A percentile compares a stretch with the other conserved stretches of the same genome.
Conservation (phyloP, 2,888 invertebrate species). For the Thera britannica region DNA sequence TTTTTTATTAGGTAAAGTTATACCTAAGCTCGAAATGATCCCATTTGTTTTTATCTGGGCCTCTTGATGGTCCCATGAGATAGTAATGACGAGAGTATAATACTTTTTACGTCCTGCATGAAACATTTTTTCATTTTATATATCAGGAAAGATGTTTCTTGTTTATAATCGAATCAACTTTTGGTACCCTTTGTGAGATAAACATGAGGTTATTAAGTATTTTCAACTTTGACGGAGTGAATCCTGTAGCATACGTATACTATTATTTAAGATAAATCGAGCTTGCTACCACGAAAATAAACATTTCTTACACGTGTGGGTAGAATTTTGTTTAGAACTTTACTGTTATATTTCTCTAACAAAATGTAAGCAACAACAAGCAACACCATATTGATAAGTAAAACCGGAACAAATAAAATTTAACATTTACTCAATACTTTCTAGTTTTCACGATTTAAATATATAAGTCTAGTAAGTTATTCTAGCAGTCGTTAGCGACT, state of each 20-base stretch:
- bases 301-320: not conserved
- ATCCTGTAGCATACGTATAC: not conserved
- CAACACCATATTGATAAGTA: too few species aligned
- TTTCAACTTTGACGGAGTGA: not conserved
- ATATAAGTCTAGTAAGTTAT: too few species aligned
- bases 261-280: not conserved
- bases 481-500: too few species aligned
- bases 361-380: too few species aligned
- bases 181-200: constrained; percentile 27
- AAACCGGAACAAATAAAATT: too few species aligned
- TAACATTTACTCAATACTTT: too few species aligned
- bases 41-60: constrained; percentile 22
- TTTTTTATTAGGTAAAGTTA: constrained; percentile 17
- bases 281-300: not conserved
- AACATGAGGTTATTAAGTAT: constrained; percentile 1
- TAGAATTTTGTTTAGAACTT: not conserved
- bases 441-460: too few species aligned
- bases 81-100: constrained; percentile 24
- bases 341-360: too few species aligned
- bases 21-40: constrained; percentile 8
- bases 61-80: constrained; percentile 20
- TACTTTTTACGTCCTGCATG: constrained; percentile 12
- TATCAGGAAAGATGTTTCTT: constrained; percentile 33
- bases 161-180: constrained; percentile 15
- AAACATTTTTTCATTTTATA: constrained; percentile 16